phyloP scores from a whole-genome alignment of 2,888 invertebrate species.

The Amblyjoppa fuscipennis region DNA sequence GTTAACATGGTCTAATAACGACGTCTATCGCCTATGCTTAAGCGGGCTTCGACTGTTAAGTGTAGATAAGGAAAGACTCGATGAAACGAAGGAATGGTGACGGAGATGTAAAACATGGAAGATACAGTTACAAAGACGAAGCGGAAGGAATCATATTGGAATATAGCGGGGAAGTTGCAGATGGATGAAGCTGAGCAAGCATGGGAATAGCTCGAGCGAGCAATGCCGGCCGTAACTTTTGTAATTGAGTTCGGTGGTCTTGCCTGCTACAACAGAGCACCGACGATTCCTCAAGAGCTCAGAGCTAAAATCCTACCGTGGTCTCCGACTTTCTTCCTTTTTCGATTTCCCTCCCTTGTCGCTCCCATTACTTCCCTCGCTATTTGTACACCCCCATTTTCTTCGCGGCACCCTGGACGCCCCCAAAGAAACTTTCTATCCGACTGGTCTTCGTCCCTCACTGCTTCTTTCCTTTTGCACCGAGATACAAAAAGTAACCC shows the following conservation, averaged over 20 bases:
- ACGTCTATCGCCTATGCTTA: not conserved
- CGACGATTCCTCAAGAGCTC: slow-evolving; percentile 68
- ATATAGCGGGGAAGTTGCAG: slow-evolving; percentile 54
- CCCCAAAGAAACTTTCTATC: slow-evolving; percentile 60
- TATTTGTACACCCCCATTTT: slow-evolving; percentile 47
- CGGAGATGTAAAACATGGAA: slow-evolving; percentile 21
- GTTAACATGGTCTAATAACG: not conserved
- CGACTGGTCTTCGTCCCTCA: slow-evolving; percentile 20
- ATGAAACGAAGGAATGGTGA: not conserved
- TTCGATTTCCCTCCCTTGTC: slow-evolving; percentile 39
- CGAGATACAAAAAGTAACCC: slow-evolving; percentile 51
- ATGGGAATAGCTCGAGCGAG: slow-evolving; percentile 49
- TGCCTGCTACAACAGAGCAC: slow-evolving; percentile 70
- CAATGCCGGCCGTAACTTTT: slow-evolving; percentile 80
- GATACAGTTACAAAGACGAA: slow-evolving; percentile 37
- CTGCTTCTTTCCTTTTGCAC: slow-evolving; percentile 41
- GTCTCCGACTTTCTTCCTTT: slow-evolving; percentile 48
- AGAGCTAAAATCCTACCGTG: slow-evolving; percentile 46
- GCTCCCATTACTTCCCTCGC: slow-evolving; percentile 36
- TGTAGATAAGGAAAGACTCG: slow-evolving; percentile 1
- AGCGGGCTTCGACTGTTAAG: not conserved
- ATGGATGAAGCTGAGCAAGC: slow-evolving; percentile 51
- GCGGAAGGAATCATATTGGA: slow-evolving; percentile 34
- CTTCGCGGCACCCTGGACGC: slow-evolving; percentile 42
- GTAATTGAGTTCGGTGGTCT: slow-evolving; percentile 83